Conservation (phyloP, 2,888 invertebrate species). For the Cacoxenus indagator region DNA sequence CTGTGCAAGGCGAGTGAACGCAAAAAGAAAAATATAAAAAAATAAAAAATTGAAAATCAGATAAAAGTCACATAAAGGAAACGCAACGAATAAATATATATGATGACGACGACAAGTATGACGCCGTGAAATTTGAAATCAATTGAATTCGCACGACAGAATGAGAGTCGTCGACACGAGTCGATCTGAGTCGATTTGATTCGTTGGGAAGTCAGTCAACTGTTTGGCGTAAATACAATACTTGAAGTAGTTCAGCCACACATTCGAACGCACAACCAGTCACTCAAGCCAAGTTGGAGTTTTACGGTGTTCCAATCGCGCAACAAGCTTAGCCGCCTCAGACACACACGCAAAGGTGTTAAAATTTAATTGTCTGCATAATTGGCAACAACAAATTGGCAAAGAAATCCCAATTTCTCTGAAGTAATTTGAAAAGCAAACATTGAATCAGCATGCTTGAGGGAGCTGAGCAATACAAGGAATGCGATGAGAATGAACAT, state of each 20-base stretch:
- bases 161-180: background rate
- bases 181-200: background rate
- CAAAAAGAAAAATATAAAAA: constrained; percentile 17
- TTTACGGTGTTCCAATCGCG: background rate
- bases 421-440: constrained; percentile 54
- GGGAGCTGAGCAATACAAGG: no score
- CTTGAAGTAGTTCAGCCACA: background rate
- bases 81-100: background rate
- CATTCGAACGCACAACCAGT: background rate
- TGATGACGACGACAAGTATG: constrained; percentile 44
- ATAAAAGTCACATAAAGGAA: background rate
- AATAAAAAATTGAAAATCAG: constrained; percentile 40
- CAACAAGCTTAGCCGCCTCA: background rate
- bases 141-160: constrained; percentile 7
- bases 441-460: constrained; percentile 37
- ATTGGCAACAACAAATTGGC: constrained; percentile 41
- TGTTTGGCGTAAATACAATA: background rate
- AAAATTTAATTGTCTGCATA: constrained; percentile 57
- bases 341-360: constrained; percentile 42
- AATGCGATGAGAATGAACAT: background rate
- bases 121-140: constrained; percentile 29
- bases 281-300: background rate
- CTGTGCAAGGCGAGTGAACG: constrained; percentile 64
- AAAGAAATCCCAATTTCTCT: constrained; percentile 40
- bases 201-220: background rate